Percentiles rank a stretch among this genome's conserved stretches.
Conservation (phyloP, 2,888 invertebrate species). For the Arctia plantaginis region DNA sequence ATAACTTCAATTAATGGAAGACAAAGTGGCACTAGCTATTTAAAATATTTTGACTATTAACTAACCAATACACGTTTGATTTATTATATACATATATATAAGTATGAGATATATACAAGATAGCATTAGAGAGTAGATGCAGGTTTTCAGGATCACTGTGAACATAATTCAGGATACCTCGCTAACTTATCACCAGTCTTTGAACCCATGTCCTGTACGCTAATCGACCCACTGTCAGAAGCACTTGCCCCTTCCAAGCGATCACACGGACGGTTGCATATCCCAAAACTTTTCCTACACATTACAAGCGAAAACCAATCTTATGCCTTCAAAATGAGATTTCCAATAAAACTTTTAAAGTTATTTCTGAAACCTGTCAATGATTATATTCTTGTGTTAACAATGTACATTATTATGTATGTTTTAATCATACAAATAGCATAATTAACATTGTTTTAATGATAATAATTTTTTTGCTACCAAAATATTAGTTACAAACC, state of each 20-base stretch:
- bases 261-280: constrained; percentile 65
- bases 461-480: not conserved
- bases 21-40: too few species aligned
- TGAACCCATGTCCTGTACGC: constrained; percentile 72
- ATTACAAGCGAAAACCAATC: constrained; percentile 30
- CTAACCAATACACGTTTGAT: too few species aligned
- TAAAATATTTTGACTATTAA: too few species aligned
- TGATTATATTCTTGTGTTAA: constrained; percentile 41
- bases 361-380: constrained; percentile 37
- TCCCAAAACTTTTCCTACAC: constrained; percentile 41
- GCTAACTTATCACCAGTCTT: constrained; percentile 65
- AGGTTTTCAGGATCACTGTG: constrained; percentile 40
- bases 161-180: constrained; percentile 48
- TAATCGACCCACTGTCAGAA: constrained; percentile 80
- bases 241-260: constrained; percentile 75
- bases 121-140: not conserved
- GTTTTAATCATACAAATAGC: constrained; percentile 22
- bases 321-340: constrained; percentile 17
- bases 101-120: not conserved
- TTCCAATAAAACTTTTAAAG: constrained; percentile 2
- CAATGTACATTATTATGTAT: constrained; percentile 32
- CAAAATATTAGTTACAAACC: too few species aligned
- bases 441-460: not conserved
- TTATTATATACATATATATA: too few species aligned
- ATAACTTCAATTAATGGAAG: too few species aligned